Evolutionary conservation across 1,140 invertebrate species (phyloP).

Genomic region (Stegodyphus dumicola): DNA sequence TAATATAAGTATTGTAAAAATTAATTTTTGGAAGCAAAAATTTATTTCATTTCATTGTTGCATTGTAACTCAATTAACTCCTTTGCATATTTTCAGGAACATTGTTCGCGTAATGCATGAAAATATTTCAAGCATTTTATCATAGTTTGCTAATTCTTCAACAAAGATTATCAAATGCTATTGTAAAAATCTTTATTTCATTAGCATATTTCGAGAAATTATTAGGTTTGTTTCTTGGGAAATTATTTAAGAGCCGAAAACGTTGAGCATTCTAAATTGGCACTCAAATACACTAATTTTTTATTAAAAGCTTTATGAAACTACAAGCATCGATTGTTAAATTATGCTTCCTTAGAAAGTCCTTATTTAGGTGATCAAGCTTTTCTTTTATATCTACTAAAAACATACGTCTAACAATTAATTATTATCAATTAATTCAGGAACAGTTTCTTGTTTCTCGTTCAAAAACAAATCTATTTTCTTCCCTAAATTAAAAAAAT

Average conservation of each 20-base stretch:
- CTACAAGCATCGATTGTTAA: constrained; percentile 11
- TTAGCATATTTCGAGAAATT: constrained; percentile 7
- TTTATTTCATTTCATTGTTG: not conserved
- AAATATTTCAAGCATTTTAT: not conserved
- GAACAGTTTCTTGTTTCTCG: not conserved
- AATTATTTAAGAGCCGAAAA: not conserved
- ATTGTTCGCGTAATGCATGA: not conserved
- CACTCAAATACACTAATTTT: constrained; percentile 11
- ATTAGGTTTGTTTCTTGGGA: not conserved
- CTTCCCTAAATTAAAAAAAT: not conserved
- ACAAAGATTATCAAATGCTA: not conserved
- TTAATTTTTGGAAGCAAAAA: not conserved
- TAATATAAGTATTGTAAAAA: not conserved
- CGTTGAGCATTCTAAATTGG: not conserved
- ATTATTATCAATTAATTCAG: not conserved
- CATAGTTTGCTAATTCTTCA: not conserved
- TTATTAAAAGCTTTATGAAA: constrained; percentile 1
- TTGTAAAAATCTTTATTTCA: not conserved
- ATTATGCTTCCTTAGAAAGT: not conserved
- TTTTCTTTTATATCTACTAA: not conserved
- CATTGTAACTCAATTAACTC: not conserved
- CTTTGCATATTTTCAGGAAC: not conserved
- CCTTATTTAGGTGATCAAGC: not conserved
- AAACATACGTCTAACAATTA: not conserved
- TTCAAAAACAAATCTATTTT: not conserved